Conservation (phyloP, 2,888 invertebrate genomes). For the Formica aserva region DNA sequence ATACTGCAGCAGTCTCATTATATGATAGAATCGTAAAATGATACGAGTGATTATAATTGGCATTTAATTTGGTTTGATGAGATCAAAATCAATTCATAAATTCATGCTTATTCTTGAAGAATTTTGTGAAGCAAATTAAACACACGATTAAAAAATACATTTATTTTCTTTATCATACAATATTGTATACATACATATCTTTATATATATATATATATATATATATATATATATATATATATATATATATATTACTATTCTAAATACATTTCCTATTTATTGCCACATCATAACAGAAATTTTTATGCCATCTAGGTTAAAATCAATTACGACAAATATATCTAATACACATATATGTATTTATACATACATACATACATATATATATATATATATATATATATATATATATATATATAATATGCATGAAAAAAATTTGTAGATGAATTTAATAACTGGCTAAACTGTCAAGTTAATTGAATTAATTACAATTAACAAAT, state of each 20-base stretch:
- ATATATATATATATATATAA: not conserved
- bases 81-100: not conserved
- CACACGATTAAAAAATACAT: not conserved
- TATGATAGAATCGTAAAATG: not conserved
- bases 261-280: not conserved
- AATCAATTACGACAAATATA: too few species aligned
- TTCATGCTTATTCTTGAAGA: not conserved
- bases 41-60: not conserved
- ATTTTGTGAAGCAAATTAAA: not conserved
- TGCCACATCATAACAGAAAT: not conserved
- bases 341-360: too few species aligned
- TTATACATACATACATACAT: too few species aligned
- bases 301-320: not conserved
- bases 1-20: not conserved
- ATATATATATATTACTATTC: too few species aligned
- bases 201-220: too few species aligned
- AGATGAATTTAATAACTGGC: not conserved
- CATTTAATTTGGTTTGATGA: not conserved
- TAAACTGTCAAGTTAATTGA: not conserved
- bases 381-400: too few species aligned
- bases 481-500: not conserved
- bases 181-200: not conserved
- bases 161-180: not conserved
- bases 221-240: too few species aligned
- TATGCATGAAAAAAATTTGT: not conserved